Base-by-base conservation (phyloP, 2,888 invertebrate genomes). In the Diaprepes abbreviatus region DNA sequence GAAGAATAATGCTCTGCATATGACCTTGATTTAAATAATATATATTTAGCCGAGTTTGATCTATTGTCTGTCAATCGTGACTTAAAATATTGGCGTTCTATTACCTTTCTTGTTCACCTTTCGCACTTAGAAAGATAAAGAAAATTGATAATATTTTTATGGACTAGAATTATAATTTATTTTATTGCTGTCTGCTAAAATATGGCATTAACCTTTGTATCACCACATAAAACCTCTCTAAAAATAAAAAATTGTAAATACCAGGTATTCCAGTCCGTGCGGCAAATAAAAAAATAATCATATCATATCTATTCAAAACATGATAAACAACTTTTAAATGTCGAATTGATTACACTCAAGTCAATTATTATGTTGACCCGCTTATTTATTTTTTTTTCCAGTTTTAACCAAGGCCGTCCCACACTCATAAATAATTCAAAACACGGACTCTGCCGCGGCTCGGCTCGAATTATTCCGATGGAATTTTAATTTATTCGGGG, bases 401-500 rank as follows among this genome's bases (percentile, higher is more conserved):
- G 14, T 28, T 62, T 52, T 40, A 40, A 14, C 45, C 65, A 65
- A 65, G 65, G 65, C 48, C 57, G 48, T 10, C 48, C 21, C 45
- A 43, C 45, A 33, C 45, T 57, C 65, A 65, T 65, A 57, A 65
- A 65, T 57, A 52, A 65, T 65, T 45, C 65, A 65, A 28, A 45
- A 19, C 45, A 33, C 35, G 40, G 40, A 28, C 64, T n/a, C 24
- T 16, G 50, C 48, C 48, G 28, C 48, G 28, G 19, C 40, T 43
- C 19, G 17, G 57, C 33, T 35, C 33, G 33, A 40, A 40, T 19
- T 40, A 57, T 16, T 45, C 33, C 31, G 19, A 43, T 57, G 57
- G 65, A 57, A 65, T 65, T 65, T 65, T 65, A 65, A 65, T 65
- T 55, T 57, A 48, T 65, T 65, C 38, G 24, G 48, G 38, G 28